Percentiles rank a stretch among this genome's conserved stretches.
These are phyloP conservation scores for Notodonta ziczac DNA, from an alignment of 2,888 invertebrate genomes.

Conservation along the genomic window DNA sequence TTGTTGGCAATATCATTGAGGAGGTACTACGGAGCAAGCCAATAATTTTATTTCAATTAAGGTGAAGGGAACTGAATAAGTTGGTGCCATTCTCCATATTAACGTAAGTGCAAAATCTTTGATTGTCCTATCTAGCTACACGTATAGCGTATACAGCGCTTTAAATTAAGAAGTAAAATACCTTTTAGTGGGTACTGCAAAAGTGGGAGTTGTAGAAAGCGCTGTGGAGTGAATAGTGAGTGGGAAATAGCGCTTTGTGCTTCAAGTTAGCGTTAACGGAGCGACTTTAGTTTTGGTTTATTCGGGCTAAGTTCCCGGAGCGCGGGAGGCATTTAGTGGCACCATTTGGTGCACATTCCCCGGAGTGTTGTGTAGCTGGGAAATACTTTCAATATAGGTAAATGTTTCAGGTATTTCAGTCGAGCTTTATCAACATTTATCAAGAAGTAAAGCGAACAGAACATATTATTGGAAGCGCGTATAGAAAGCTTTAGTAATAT, in stretches of 20 bases:
- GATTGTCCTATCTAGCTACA: too few species aligned
- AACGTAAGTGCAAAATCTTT: not conserved
- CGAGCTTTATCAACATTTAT: not conserved
- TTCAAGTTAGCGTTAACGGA: slow-evolving; percentile 37
- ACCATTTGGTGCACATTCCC: slow-evolving; percentile 21
- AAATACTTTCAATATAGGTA: not conserved
- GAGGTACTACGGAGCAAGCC: too few species aligned
- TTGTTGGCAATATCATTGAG: too few species aligned
- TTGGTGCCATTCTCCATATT: too few species aligned
- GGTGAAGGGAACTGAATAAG: too few species aligned
- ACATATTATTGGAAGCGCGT: too few species aligned
- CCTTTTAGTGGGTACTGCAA: slow-evolving; percentile 22
- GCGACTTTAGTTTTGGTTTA: slow-evolving; percentile 28
- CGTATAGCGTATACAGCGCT: slow-evolving; percentile 41
- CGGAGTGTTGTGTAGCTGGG: slow-evolving; percentile 9
- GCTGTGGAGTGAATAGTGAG: slow-evolving; percentile 32
- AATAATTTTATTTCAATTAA: too few species aligned
- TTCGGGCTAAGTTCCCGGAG: slow-evolving; percentile 26
- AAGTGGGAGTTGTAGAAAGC: slow-evolving; percentile 38
- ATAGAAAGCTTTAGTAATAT: too few species aligned
- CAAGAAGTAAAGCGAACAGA: not conserved
- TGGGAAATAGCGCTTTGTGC: slow-evolving; percentile 50
- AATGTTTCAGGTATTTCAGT: not conserved
- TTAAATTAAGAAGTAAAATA: slow-evolving; percentile 49
- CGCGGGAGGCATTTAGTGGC: slow-evolving; percentile 18